Conservation (phyloP, 2,797 vertebrate species). For the Champsocephalus gunnari region DNA sequence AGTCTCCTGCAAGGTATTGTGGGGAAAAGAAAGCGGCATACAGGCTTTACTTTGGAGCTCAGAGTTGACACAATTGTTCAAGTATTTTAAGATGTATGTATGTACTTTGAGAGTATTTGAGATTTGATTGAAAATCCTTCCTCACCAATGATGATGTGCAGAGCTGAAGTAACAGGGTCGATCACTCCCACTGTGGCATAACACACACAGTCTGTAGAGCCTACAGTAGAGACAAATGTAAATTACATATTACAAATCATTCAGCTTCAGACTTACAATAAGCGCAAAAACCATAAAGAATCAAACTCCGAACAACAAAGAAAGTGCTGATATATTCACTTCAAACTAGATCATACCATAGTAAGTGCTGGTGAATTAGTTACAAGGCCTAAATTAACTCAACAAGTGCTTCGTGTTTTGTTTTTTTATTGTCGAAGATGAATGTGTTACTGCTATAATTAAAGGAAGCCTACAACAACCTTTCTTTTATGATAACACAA, state of each 20-base stretch:
- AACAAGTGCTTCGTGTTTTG: no score
- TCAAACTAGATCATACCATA: no score
- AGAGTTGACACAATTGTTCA: background rate
- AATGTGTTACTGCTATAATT: background rate
- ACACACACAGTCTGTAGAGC: slow-evolving; percentile 89
- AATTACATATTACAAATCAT: no score
- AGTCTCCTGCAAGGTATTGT: slow-evolving; percentile 83
- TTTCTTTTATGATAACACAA: no score
- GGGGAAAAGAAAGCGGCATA: background rate
- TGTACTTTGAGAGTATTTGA: no score
- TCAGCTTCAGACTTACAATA: no score
- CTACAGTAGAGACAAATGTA: slow-evolving; percentile 53
- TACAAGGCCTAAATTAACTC: no score
- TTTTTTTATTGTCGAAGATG: background rate
- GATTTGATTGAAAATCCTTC: background rate
- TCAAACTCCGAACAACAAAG: no score
- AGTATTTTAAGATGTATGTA: background rate
- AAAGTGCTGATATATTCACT: no score
- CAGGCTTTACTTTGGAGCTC: background rate
- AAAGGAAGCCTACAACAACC: background rate
- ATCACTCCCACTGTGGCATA: slow-evolving; percentile 87
- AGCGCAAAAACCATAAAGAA: no score
- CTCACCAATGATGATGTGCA: slow-evolving; percentile 88
- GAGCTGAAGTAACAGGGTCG: slow-evolving; percentile 86
- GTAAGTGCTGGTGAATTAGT: no score